Base-by-base conservation (phyloP, 2,797 vertebrate genomes). In the Cossypha dichroa region DNA sequence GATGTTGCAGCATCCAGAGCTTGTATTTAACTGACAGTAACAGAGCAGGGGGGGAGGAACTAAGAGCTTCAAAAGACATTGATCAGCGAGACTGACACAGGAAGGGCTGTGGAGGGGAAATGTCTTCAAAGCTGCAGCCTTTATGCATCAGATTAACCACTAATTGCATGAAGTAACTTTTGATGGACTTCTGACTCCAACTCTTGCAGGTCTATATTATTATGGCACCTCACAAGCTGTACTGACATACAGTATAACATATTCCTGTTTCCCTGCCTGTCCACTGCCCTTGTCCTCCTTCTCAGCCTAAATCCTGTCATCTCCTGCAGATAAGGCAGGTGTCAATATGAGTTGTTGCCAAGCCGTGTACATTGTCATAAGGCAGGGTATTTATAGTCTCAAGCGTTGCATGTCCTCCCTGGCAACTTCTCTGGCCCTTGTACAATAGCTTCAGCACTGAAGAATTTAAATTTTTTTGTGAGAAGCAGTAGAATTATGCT, bases 271-370 rank as follows among this genome's bases (percentile, higher is more conserved):
- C 45, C 60, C 64, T 56, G 36, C 23, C 33, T 52, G 31, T 81
- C 48, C 73, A n/a, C 76, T 92, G 63, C 64, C 54, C 31, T 85
- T 79, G 52, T 82, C 64, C 64, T 95, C 38, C 31, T 93, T 67
- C 68, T 75, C 72, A 90, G 54, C 33, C 26, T 72, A 80, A 94
- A 92, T 92, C 52, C 48, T 80, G n/a, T 76, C 64, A 77, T 88
- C 48, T 85, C 83, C 84, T 70, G 91, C 64, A 62, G 89, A 70
- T 87, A 82, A 85, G 62, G 78, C 84, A 94, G 78, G 77, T 92
- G 92, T 82, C 93, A 89, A 48, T 34, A 56, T 23, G 60, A 85
- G 25, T 17, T 40, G 22, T n/a, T 95, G 90, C 83, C 93, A 96
- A 89, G n/a, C 33, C 4, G 1, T 31, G 29, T 8, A 31, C 26